A percentile compares a stretch with the other conserved stretches of the same genome.
These are phyloP conservation scores for Clarias magur DNA, from an alignment of 2,113 vertebrate species.

Conservation along the genomic window DNA sequence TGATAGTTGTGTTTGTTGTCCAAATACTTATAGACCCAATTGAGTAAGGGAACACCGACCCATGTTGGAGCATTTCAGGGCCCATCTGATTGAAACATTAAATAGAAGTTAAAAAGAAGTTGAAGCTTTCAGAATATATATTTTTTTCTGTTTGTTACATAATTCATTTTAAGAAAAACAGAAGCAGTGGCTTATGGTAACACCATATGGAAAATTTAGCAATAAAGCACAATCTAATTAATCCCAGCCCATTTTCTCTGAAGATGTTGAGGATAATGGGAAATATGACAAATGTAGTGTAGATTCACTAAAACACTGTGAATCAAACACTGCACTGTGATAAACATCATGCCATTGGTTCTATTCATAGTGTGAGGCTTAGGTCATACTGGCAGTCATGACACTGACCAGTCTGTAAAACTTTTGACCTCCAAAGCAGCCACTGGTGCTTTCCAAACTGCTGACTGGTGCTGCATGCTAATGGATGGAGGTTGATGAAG, in stretches of 20 bases:
- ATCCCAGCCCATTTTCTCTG: background rate
- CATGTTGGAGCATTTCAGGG: background rate
- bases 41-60: background rate
- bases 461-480: conserved; percentile 38
- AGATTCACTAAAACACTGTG: background rate
- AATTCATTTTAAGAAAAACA: background rate
- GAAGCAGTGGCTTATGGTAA: background rate
- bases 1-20: too few relatives aligned
- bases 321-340: background rate
- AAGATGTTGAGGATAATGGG: background rate
- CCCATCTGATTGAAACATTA: background rate
- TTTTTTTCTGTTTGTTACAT: background rate
- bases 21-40: background rate
- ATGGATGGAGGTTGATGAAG: conserved; percentile 10
- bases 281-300: background rate
- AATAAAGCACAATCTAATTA: background rate
- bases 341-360: background rate
- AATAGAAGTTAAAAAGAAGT: background rate
- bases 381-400: conserved; percentile 2
- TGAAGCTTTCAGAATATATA: background rate
- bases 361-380: background rate
- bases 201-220: background rate
- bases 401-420: conserved; percentile 24
- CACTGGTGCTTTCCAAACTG: conserved; percentile 7
- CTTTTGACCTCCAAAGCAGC: conserved; percentile 39